Conservation (phyloP, 2,888 invertebrate species). For the Temnothorax rugatulus region DNA sequence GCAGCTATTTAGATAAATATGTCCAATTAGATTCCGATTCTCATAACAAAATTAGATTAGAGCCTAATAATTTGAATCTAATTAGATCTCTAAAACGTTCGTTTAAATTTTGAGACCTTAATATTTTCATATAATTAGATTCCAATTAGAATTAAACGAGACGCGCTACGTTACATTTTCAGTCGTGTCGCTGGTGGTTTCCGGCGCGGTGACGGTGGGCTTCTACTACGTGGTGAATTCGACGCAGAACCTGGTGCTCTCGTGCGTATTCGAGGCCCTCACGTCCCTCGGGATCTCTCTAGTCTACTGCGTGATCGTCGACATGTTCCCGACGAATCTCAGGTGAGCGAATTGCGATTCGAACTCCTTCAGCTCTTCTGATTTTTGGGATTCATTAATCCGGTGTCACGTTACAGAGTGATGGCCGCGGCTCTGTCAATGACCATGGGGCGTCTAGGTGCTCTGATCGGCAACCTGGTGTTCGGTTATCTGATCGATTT, state of each 20-base stretch:
- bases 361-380: neutral
- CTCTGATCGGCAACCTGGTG: slow-evolving; percentile 91
- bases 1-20: neutral
- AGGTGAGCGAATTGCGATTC: slow-evolving; percentile 87
- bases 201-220: slow-evolving; percentile 91
- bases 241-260: slow-evolving; percentile 91
- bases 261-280: slow-evolving; percentile 93
- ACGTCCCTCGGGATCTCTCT: slow-evolving; percentile 93
- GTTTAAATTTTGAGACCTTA: neutral
- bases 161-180: slow-evolving; percentile 51
- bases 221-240: slow-evolving; percentile 92
- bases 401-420: slow-evolving; percentile 87
- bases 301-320: slow-evolving; percentile 93
- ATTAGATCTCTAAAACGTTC: neutral
- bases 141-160: neutral
- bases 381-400: slow-evolving; percentile 47
- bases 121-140: neutral
- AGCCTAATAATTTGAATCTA: neutral
- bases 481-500: slow-evolving; percentile 94
- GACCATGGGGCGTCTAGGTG: slow-evolving; percentile 93
- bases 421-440: slow-evolving; percentile 94
- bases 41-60: neutral
- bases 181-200: slow-evolving; percentile 92
- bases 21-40: neutral
- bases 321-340: slow-evolving; percentile 93